phyloP scores from a whole-genome alignment of 2,888 invertebrate species.

The Cheilosia pagana region DNA sequence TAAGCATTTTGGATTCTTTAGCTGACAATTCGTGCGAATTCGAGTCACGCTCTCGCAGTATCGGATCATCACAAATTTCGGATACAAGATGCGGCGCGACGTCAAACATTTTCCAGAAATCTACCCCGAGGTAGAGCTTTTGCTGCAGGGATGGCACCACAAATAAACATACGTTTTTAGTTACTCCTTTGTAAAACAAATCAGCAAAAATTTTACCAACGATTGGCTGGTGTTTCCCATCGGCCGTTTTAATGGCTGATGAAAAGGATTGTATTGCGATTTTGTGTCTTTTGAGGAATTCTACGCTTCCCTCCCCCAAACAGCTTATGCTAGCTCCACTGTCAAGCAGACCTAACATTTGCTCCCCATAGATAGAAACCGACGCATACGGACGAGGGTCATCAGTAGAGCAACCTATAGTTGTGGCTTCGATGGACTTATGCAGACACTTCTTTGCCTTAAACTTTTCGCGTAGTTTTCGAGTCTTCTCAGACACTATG shows the following conservation, averaged over 20 bases:
- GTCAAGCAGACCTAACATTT: background rate
- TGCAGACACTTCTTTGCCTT: background rate
- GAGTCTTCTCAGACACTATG: background rate
- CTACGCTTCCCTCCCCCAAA: background rate
- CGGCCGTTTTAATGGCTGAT: background rate
- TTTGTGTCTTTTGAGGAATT: background rate
- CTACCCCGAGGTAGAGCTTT: slow-evolving; percentile 6
- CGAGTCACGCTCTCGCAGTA: too few relatives aligned
- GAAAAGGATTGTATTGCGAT: background rate
- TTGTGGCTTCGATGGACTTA: background rate
- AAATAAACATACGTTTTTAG: background rate
- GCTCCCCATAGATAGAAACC: background rate
- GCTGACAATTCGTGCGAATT: background rate
- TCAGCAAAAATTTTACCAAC: background rate
- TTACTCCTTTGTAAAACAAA: background rate
- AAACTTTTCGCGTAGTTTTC: background rate
- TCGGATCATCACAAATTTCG: background rate
- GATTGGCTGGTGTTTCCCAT: background rate
- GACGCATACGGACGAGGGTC: slow-evolving; percentile 3
- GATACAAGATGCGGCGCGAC: background rate
- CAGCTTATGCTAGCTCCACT: slow-evolving; percentile 3
- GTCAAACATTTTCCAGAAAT: slow-evolving; percentile 23
- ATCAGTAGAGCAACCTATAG: background rate
- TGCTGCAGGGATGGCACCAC: background rate
- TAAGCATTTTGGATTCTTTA: background rate